Conservation (phyloP, 2,113 vertebrate genomes). For the Otocyon megalotis region DNA sequence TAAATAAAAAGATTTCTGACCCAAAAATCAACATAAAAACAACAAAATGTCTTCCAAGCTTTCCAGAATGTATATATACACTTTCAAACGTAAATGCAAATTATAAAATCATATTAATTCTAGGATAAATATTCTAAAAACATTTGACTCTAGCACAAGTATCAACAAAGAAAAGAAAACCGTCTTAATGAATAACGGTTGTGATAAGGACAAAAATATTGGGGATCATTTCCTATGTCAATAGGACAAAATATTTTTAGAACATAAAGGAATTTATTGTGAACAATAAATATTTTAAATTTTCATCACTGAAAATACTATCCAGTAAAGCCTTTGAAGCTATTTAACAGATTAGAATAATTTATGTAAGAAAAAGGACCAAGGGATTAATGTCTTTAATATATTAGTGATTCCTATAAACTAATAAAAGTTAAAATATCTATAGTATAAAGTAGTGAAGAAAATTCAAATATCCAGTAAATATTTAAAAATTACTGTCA, state of each 20-base stretch:
- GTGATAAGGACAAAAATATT: not conserved
- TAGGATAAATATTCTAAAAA: not conserved
- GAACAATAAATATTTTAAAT: not conserved
- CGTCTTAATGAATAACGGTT: not conserved
- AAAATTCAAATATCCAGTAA: not conserved
- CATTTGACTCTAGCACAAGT: not conserved
- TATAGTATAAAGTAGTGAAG: not conserved
- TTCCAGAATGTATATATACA: not conserved
- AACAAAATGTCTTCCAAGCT: not conserved
- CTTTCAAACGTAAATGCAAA: not conserved
- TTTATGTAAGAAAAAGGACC: not conserved
- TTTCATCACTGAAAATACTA: not conserved
- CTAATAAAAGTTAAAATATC: not conserved
- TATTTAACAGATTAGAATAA: not conserved
- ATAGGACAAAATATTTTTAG: not conserved
- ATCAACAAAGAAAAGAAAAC: not conserved
- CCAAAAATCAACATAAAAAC: not conserved
- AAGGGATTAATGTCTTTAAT: not conserved
- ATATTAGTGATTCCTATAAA: not conserved
- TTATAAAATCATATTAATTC: not conserved
- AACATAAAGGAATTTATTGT: not conserved
- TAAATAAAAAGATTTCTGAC: not conserved
- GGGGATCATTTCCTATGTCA: not conserved
- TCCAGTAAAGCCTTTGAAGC: not conserved
- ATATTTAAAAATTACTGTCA: not conserved